phyloP scores from a whole-genome alignment of 2,888 invertebrate genomes.

The Tenthredo mesomela region DNA sequence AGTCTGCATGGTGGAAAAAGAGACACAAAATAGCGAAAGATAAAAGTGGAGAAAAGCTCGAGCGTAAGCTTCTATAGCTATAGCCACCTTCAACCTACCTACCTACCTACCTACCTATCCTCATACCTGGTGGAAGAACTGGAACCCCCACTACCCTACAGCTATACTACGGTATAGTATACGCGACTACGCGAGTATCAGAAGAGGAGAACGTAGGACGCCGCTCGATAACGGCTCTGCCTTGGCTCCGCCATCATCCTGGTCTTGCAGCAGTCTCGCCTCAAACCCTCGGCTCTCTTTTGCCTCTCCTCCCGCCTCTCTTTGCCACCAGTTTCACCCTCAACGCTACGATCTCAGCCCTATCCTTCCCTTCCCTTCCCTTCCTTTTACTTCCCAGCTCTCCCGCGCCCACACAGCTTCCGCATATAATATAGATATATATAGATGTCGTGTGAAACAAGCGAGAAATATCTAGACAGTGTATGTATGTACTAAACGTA shows the following conservation, averaged over 20 bases:
- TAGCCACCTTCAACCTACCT: background rate
- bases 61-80: background rate
- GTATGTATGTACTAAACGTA: background rate
- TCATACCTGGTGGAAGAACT: slow-evolving; percentile 1
- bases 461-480: background rate
- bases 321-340: background rate
- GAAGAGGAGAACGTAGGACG: slow-evolving; percentile 45
- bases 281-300: background rate
- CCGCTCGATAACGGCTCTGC: slow-evolving; percentile 70
- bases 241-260: slow-evolving; percentile 60
- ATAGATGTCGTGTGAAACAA: background rate
- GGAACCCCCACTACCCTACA: slow-evolving; percentile 33
- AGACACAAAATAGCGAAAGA: slow-evolving; percentile 24
- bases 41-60: slow-evolving; percentile 43
- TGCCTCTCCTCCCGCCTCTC: background rate
- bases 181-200: slow-evolving; percentile 16
- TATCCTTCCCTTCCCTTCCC: background rate
- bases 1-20: slow-evolving; percentile 20
- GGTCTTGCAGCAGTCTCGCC: slow-evolving; percentile 31
- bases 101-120: background rate
- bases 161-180: background rate
- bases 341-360: background rate
- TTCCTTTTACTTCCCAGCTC: too few species aligned
- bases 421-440: background rate
- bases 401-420: background rate